phyloP scores from a whole-genome alignment of 1,140 invertebrate species.

The Cotesia chilonis region DNA sequence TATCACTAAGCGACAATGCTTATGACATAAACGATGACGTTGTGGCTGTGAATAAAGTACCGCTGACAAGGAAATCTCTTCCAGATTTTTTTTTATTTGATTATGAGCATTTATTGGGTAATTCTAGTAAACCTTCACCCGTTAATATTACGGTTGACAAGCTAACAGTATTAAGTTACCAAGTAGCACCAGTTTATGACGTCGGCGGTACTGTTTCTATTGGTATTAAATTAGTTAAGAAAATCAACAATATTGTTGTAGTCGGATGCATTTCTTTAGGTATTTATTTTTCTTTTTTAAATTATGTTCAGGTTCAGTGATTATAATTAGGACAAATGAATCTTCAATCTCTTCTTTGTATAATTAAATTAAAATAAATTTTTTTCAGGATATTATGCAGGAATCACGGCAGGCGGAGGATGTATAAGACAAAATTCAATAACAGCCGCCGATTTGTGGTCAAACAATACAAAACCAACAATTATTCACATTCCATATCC shows the following conservation, averaged over 20 bases:
- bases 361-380: not conserved
- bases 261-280: constrained; percentile 58
- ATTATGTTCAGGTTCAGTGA: constrained; percentile 1
- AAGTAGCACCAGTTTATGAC: constrained; percentile 73
- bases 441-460: constrained; percentile 48
- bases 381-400: constrained; percentile 51
- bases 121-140: constrained; percentile 69
- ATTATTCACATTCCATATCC: constrained; percentile 79
- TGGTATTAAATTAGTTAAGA: constrained; percentile 70
- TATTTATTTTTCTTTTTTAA: constrained; percentile 38
- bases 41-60: constrained; percentile 59
- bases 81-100: constrained; percentile 77
- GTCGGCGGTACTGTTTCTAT: constrained; percentile 76
- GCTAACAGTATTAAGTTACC: constrained; percentile 71
- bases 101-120: constrained; percentile 71
- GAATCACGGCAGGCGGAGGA: constrained; percentile 45
- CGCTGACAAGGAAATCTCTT: constrained; percentile 73
- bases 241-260: constrained; percentile 54
- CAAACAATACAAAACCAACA: constrained; percentile 64
- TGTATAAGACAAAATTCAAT: constrained; percentile 43
- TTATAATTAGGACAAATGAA: not conserved
- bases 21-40: constrained; percentile 36
- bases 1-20: constrained; percentile 20
- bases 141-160: constrained; percentile 72
- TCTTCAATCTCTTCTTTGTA: too few relatives aligned